phyloP scores from a whole-genome alignment of 92 coral and sea anemone genomes.

The Bergia puertoricense region DNA sequence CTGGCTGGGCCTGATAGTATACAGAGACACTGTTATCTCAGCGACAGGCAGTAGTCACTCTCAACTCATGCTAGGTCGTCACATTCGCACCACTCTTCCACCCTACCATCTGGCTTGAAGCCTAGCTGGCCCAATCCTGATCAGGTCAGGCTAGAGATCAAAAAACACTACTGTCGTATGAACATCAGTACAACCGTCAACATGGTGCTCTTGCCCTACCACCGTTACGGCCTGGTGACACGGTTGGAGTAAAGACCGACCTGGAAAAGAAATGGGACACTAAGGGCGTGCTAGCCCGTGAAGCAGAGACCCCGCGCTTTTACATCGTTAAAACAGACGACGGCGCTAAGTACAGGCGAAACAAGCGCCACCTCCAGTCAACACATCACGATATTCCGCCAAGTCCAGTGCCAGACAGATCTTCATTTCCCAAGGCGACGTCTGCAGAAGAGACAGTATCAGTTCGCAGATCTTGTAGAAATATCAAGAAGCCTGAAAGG shows the following conservation, averaged over 20 bases:
- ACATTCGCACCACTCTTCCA: conserved; percentile 14
- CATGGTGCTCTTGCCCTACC: no score
- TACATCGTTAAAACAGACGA: not conserved
- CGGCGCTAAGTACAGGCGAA: conserved; percentile 8
- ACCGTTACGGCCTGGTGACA: no score
- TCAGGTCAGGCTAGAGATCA: conserved; percentile 11
- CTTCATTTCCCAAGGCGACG: not conserved
- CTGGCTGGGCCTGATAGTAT: not conserved
- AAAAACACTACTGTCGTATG: not conserved
- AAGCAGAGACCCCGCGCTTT: not conserved
- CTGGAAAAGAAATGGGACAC: not conserved
- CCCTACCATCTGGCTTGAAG: conserved; percentile 15
- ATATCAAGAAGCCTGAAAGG: not conserved
- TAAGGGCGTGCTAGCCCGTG: not conserved
- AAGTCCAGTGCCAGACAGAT: not conserved
- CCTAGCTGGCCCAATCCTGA: conserved; percentile 6
- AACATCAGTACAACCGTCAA: no score
- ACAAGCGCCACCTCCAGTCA: conserved; percentile 14
- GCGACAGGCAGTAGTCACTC: conserved; percentile 1
- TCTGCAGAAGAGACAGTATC: not conserved
- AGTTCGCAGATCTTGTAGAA: not conserved
- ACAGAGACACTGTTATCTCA: not conserved
- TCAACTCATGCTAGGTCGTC: conserved; percentile 19
- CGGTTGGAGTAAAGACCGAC: not conserved
- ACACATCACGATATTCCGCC: not conserved